These are phyloP conservation scores for Atopsyche davidsoni DNA, from an alignment of 1,140 invertebrate species.

Conservation along the genomic window DNA sequence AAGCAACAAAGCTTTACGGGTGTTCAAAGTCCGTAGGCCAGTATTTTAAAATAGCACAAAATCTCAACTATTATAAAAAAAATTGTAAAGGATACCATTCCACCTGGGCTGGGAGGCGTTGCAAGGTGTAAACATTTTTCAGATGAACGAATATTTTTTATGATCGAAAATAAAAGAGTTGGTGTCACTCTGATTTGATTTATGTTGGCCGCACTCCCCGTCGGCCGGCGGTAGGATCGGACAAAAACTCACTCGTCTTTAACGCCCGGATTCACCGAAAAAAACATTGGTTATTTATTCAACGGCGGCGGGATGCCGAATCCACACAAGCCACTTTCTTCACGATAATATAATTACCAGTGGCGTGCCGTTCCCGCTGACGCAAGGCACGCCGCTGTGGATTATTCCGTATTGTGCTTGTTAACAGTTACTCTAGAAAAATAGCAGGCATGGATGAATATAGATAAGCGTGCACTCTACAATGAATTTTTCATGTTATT, in stretches of 20 bases:
- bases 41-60: no score
- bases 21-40: conserved; percentile 13
- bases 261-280: not conserved
- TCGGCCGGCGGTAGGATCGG: conserved; percentile 1
- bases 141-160: conserved; percentile 17
- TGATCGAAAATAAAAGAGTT: conserved; percentile 13
- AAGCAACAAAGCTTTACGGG: conserved; percentile 9
- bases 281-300: conserved; percentile 4
- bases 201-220: conserved; percentile 11
- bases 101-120: no score
- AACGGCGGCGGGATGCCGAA: not conserved
- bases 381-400: no score
- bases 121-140: conserved; percentile 18
- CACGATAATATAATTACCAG: not conserved
- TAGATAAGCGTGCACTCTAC: no score
- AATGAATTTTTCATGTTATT: no score
- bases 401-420: no score
- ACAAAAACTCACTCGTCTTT: not conserved
- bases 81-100: no score
- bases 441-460: no score
- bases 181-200: conserved; percentile 13
- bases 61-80: no score
- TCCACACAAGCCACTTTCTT: not conserved
- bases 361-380: not conserved
- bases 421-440: no score